Conservation (phyloP, 2,888 invertebrate species). For the Reticulitermes lucifugus region DNA sequence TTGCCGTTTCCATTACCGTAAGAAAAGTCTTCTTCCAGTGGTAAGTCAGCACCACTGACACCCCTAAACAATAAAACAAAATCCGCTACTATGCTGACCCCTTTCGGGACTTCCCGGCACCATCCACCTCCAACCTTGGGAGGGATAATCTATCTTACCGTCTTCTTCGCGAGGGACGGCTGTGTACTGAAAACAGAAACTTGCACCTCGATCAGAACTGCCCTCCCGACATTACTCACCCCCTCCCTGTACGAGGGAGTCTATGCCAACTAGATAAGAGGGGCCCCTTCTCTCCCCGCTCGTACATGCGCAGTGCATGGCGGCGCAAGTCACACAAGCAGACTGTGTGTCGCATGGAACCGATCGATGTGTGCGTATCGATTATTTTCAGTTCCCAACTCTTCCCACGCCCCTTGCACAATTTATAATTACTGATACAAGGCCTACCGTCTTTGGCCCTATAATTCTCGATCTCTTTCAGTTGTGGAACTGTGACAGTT, state of each 20-base stretch:
- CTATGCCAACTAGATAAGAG: slow-evolving; percentile 25
- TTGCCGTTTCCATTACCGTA: slow-evolving; percentile 15
- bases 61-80: neutral
- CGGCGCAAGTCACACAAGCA: slow-evolving; percentile 40
- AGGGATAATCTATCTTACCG: slow-evolving; percentile 13
- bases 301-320: slow-evolving; percentile 17
- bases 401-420: neutral
- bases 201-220: slow-evolving; percentile 5
- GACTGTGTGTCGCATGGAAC: slow-evolving; percentile 36
- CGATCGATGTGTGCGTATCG: slow-evolving; percentile 36
- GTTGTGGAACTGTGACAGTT: no score
- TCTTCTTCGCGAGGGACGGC: slow-evolving; percentile 41
- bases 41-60: slow-evolving; percentile 27
- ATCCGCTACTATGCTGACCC: slow-evolving; percentile 10
- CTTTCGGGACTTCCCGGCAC: slow-evolving; percentile 15
- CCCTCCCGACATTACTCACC: neutral
- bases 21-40: slow-evolving; percentile 4
- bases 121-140: slow-evolving; percentile 20
- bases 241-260: neutral
- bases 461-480: no score
- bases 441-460: neutral
- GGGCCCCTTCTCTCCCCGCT: neutral
- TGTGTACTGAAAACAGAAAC: slow-evolving; percentile 41
- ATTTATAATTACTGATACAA: neutral
- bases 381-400: slow-evolving; percentile 25